A percentile compares a stretch with the other conserved stretches of the same genome.
phyloP scores from a whole-genome alignment of 2,888 invertebrate genomes.

The Eretmocerus hayati region DNA sequence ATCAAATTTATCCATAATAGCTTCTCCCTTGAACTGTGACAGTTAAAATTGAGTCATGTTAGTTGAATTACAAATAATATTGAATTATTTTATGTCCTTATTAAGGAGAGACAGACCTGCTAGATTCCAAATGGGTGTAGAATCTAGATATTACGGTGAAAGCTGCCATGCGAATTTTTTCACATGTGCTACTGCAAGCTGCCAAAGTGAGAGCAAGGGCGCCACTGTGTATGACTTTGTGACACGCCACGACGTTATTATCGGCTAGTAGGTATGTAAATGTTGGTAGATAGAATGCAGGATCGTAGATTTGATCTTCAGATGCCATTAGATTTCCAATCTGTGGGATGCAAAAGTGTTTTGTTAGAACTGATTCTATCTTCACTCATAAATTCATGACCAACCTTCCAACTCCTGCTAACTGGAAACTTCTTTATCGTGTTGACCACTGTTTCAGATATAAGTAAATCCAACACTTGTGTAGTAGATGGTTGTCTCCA shows the following conservation, averaged over 20 bases:
- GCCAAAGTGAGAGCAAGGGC: constrained; percentile 64
- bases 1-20: constrained; percentile 62
- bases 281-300: constrained; percentile 72
- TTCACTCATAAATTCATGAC: no score
- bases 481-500: constrained; percentile 67
- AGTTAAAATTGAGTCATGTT: not conserved
- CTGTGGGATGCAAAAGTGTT: no score
- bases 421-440: constrained; percentile 70
- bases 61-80: not conserved
- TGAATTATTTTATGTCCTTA: not conserved
- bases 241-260: constrained; percentile 66
- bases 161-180: constrained; percentile 63
- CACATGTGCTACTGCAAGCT: constrained; percentile 63
- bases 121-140: constrained; percentile 63
- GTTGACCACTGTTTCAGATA: constrained; percentile 56
- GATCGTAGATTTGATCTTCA: constrained; percentile 62
- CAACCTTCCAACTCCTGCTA: constrained; percentile 51
- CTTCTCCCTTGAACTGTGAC: constrained; percentile 55
- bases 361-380: no score
- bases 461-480: constrained; percentile 66
- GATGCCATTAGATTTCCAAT: constrained; percentile 20
- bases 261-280: constrained; percentile 68
- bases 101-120: constrained; percentile 49
- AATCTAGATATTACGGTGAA: constrained; percentile 69
- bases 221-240: constrained; percentile 63